These are phyloP conservation scores for Manis javanica DNA, from an alignment of 2,797 vertebrate genomes.

Conservation along the genomic window DNA sequence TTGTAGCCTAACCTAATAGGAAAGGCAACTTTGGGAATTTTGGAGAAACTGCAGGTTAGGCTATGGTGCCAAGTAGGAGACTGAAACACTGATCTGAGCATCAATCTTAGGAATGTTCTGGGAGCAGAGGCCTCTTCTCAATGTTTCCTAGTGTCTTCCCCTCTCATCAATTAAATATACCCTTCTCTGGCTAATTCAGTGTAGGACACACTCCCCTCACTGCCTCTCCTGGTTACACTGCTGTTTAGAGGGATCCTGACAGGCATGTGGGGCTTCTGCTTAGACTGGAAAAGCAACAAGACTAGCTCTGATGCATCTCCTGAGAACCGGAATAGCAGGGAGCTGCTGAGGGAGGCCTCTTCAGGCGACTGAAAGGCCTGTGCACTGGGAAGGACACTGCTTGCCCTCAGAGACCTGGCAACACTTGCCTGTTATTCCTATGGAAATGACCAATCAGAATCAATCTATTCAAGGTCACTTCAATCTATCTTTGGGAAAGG, in stretches of 20 bases:
- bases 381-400: neutral
- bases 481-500: slow-evolving; percentile 15
- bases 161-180: slow-evolving; percentile 1
- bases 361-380: neutral
- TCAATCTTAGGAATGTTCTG: slow-evolving; percentile 39
- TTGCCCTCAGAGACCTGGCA: slow-evolving; percentile 41
- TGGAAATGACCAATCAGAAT: slow-evolving; percentile 52
- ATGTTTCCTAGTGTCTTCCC: neutral
- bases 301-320: neutral
- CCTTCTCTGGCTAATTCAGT: slow-evolving; percentile 27
- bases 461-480: neutral
- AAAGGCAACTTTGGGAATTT: slow-evolving; percentile 54
- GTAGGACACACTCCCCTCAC: neutral
- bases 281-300: neutral
- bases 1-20: slow-evolving; percentile 52
- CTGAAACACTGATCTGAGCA: neutral
- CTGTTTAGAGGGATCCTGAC: neutral
- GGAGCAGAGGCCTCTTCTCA: slow-evolving; percentile 26
- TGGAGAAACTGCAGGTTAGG: slow-evolving; percentile 47
- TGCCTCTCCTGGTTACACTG: neutral
- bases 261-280: slow-evolving; percentile 20
- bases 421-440: slow-evolving; percentile 31
- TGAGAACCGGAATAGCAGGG: neutral
- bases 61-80: neutral
- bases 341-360: neutral